Base-by-base conservation (phyloP, 2,797 vertebrate genomes). In the Syngnathus rostellatus region DNA sequence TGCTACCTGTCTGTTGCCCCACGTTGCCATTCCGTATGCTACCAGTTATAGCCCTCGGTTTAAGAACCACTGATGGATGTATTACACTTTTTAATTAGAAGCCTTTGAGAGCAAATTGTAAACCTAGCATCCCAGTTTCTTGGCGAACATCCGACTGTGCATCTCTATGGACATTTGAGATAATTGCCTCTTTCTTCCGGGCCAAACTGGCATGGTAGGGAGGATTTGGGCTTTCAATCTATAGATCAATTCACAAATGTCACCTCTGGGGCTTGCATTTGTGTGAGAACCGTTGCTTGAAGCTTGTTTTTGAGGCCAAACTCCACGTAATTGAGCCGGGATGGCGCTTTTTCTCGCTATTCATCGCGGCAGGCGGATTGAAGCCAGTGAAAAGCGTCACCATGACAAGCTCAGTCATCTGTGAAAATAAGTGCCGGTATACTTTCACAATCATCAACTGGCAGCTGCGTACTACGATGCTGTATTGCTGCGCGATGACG, bases 371-470 rank as follows among this genome's bases (percentile, higher is more conserved):
- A 6, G 14, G n/a, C 19, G 21, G 83, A 78, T 79, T 74, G 87
- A 90, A 67, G 80, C 77, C 81, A 82, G 74, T 86, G 87, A 91
- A 90, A 89, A 87, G 78, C 81, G 76, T 88, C 86, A 50, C 82
- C 86, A 91, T 90, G 89, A 92, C 85, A 2, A 88, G 84, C 78
- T 82, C 91, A 91, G 82, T 91, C 91, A 93, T 92, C 88, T 89
- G 91, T 87, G 84, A 90, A 92, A 92, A 90, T 89, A 82, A 88
- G 85, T 53, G 78, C 79, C 73, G 66, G 72, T 76, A 80, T 77
- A 75, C 79, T 78, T 85, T 78, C 77, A 63, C 72, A 64, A 77
- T 91, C 87, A 91, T 92, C 83, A 91, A 90, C 83, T 37, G 63
- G 83, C n/a, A 8, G 39, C 59, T 40, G 40, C 7, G 41, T 45